Base-by-base conservation (phyloP, 1,140 invertebrate genomes). In the Laupala kohalensis region DNA sequence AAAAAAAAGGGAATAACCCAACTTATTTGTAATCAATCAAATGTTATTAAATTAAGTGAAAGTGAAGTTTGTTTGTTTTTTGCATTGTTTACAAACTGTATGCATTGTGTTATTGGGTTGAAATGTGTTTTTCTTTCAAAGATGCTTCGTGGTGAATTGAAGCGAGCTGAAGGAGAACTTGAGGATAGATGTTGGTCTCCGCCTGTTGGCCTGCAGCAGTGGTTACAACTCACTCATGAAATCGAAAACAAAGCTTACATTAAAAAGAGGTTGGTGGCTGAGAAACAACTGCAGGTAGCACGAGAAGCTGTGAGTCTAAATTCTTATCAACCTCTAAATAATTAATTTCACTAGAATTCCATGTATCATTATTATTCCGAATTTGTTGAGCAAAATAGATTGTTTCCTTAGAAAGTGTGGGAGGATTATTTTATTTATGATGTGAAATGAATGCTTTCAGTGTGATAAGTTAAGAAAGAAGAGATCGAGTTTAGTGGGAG, bases 381-480 rank as follows among this genome's bases (percentile, higher is more conserved):
- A 15, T 13, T 63, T 63, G n/a, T 63, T 63, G 62, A 63, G 13
- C n/a, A 66, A 25, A 13, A 1, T 66, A 1, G 65, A 27, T 66
- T 66, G 13, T 66, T 25, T 2, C 9, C 13, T 66, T 9, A 13
- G 26, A 25, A 4, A 13, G n/a, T 27, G 9, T 66, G 62, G n/a
- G n/a, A 2, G 19, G 9, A 4, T 53, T 53, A 9, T 53, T 53
- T 0, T 53, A 53, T 53, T 53, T 53, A 53, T 53, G 37, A 4
- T 19, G 13, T 63, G 13, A 24, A 62, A 25, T 70, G 62, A 5
- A 25, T 30, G n/a, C 23, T 81, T 80, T 30, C 79, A 94, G 92
- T 97, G 95, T 82, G 95, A 97, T 79, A 96, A 95, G 82, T 83
- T 98, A 69, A 87, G 91, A 63, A 95, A 93, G 79, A 96, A 97